phyloP scores from a whole-genome alignment of 2,888 invertebrate species.

The Panzeria rudis region DNA sequence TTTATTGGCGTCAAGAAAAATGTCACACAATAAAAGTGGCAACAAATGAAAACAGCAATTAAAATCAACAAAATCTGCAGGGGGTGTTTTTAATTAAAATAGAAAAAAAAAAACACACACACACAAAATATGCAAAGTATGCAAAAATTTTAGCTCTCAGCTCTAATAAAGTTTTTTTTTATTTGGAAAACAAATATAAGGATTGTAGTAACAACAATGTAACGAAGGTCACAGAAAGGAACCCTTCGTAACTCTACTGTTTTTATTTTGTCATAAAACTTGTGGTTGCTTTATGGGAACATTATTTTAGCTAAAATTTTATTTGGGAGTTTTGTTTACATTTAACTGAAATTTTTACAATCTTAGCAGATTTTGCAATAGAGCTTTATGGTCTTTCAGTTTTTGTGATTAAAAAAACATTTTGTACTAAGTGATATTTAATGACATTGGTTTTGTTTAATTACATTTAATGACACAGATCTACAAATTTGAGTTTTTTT shows the following conservation, averaged over 20 bases:
- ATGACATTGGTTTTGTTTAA: too few relatives aligned
- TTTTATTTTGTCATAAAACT: neutral
- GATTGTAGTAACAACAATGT: neutral
- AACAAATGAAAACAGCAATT: slow-evolving; percentile 46
- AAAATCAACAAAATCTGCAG: slow-evolving; percentile 4
- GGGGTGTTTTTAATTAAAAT: slow-evolving; percentile 32
- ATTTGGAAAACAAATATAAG: slow-evolving; percentile 6
- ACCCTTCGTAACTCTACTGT: neutral
- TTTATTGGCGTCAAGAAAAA: slow-evolving; percentile 36
- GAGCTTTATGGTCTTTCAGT: neutral
- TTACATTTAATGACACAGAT: too few relatives aligned
- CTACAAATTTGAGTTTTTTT: too few relatives aligned
- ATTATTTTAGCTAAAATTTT: neutral
- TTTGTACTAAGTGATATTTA: too few relatives aligned
- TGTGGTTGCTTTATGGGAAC: neutral
- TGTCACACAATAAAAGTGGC: slow-evolving; percentile 38
- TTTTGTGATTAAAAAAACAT: neutral
- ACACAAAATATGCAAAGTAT: neutral
- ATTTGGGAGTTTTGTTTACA: neutral
- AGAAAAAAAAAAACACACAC: neutral
- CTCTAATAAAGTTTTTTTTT: slow-evolving; percentile 9
- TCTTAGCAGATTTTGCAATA: neutral
- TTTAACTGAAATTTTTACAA: neutral
- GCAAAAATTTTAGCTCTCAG: slow-evolving; percentile 3
- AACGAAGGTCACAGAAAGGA: neutral